Conservation (phyloP, 1,140 invertebrate species). For the Dolichoris vasculosae region DNA sequence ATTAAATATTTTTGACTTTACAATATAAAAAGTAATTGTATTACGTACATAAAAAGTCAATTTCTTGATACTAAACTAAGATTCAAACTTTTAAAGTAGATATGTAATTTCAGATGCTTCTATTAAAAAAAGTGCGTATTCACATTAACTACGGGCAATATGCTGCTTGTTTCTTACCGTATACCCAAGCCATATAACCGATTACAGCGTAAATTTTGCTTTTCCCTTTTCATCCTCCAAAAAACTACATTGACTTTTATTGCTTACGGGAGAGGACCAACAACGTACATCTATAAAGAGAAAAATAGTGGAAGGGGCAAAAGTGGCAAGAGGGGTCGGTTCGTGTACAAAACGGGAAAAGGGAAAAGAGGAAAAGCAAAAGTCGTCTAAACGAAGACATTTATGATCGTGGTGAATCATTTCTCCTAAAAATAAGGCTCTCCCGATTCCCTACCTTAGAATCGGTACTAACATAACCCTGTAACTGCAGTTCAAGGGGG, state of each 20-base stretch:
- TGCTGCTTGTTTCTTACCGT: background rate
- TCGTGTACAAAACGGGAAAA: no score
- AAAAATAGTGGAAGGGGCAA: background rate
- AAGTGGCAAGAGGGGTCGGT: background rate
- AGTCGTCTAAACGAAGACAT: slow-evolving; percentile 10
- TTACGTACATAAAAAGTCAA: no score
- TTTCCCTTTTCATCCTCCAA: background rate
- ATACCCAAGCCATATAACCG: background rate
- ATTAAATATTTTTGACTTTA: no score
- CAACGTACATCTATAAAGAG: background rate
- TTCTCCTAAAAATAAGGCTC: slow-evolving; percentile 10
- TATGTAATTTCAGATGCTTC: background rate
- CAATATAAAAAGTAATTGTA: no score
- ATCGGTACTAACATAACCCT: no score
- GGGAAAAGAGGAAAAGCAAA: no score
- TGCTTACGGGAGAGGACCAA: background rate
- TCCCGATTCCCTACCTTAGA: background rate
- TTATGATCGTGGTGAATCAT: slow-evolving; percentile 40
- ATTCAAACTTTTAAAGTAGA: no score
- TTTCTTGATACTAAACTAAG: no score
- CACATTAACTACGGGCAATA: background rate
- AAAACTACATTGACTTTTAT: slow-evolving; percentile 16
- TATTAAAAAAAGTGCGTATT: background rate
- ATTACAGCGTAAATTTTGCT: background rate
- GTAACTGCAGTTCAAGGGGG: background rate